phyloP scores from a whole-genome alignment of 2,888 invertebrate species.

The Scrobipalpa costella region DNA sequence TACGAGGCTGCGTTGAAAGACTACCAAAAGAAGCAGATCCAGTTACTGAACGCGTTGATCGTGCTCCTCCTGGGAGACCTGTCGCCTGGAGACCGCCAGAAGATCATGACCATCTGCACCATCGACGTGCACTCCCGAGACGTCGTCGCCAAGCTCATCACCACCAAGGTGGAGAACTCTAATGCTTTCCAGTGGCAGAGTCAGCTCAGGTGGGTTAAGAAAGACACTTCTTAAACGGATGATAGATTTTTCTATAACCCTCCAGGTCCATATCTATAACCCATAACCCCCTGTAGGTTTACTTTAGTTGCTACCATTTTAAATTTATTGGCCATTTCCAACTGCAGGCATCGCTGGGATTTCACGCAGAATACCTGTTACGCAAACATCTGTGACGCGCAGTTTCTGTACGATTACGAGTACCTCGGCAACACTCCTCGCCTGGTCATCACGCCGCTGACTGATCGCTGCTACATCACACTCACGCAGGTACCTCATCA shows the following conservation, averaged over 20 bases:
- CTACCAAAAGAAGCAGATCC: slow-evolving; percentile 93
- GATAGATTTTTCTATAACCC: too few relatives aligned
- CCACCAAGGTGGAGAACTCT: slow-evolving; percentile 88
- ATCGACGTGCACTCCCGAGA: slow-evolving; percentile 97
- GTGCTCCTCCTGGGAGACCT: slow-evolving; percentile 90
- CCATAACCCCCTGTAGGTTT: too few relatives aligned
- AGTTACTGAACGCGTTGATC: slow-evolving; percentile 92
- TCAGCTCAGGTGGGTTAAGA: slow-evolving; percentile 85
- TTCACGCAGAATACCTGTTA: slow-evolving; percentile 89
- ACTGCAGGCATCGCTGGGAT: slow-evolving; percentile 91
- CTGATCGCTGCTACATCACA: slow-evolving; percentile 97
- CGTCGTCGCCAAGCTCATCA: slow-evolving; percentile 93
- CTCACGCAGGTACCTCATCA: slow-evolving; percentile 92
- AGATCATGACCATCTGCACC: slow-evolving; percentile 98
- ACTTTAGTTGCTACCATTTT: too few relatives aligned
- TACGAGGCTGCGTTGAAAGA: slow-evolving; percentile 96
- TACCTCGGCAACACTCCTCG: slow-evolving; percentile 97
- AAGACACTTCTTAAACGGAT: too few relatives aligned
- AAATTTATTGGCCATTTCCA: too few relatives aligned
- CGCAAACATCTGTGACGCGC: slow-evolving; percentile 97
- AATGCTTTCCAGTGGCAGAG: slow-evolving; percentile 95
- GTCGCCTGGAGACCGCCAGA: slow-evolving; percentile 91
- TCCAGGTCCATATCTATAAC: too few relatives aligned
- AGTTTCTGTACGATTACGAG: slow-evolving; percentile 95
- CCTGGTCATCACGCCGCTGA: slow-evolving; percentile 96